phyloP scores from a whole-genome alignment of 2,113 vertebrate genomes.

The Prionailurus bengalensis region DNA sequence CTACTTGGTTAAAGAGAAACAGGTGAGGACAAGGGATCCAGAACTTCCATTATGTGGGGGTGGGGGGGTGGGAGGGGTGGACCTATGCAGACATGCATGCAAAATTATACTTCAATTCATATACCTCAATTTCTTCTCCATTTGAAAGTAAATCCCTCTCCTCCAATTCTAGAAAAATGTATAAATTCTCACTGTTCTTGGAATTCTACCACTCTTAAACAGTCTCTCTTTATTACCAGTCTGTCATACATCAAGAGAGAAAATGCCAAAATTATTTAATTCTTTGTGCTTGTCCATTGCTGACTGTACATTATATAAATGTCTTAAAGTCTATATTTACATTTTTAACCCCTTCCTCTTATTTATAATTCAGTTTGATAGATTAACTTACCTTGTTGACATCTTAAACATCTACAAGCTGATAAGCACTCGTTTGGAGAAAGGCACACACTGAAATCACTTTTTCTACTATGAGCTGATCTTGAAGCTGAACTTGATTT shows the following conservation, averaged over 20 bases:
- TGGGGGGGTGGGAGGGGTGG: too few species aligned
- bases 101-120: neutral
- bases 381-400: neutral
- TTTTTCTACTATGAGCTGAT: neutral
- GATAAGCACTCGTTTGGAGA: constrained; percentile 36
- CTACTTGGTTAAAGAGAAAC: neutral
- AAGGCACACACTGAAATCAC: neutral
- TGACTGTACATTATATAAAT: neutral
- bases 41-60: neutral
- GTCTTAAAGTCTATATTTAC: constrained; percentile 7
- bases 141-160: constrained; percentile 17
- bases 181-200: neutral
- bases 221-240: neutral
- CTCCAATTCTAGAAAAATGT: neutral
- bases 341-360: constrained; percentile 27
- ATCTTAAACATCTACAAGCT: neutral
- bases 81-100: neutral
- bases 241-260: neutral
- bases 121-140: neutral
- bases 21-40: neutral
- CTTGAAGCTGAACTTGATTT: constrained; percentile 20
- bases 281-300: neutral
- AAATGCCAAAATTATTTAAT: neutral
- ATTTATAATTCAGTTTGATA: constrained; percentile 31
- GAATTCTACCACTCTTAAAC: neutral